Percentiles rank a stretch among this genome's conserved stretches.
Conservation (phyloP, 2,888 invertebrate genomes). For the Julus scandinavius region DNA sequence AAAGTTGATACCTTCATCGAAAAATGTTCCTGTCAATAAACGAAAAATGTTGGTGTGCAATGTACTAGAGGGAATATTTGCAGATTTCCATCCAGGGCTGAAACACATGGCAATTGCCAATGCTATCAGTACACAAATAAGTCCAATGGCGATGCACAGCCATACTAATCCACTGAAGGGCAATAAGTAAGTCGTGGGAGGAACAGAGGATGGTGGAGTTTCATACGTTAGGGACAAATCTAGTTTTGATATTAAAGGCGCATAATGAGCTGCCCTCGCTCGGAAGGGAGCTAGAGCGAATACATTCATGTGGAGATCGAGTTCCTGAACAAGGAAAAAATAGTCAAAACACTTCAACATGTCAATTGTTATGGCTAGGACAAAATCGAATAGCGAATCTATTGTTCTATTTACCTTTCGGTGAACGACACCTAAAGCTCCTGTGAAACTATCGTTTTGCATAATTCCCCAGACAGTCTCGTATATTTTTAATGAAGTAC, state of each 20-base stretch:
- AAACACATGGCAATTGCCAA: background rate
- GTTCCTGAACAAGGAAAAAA: background rate
- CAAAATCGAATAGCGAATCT: too few relatives aligned
- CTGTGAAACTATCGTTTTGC: conserved; percentile 32
- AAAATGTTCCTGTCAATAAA: conserved; percentile 48
- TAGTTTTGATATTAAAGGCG: conserved; percentile 48
- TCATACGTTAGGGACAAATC: conserved; percentile 44
- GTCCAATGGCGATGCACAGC: background rate
- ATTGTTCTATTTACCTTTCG: background rate
- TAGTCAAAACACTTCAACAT: background rate
- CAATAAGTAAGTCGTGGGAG: conserved; percentile 53
- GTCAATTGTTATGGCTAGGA: too few relatives aligned
- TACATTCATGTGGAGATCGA: background rate
- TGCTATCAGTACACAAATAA: background rate
- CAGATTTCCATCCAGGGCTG: conserved; percentile 45
- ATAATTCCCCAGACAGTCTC: background rate
- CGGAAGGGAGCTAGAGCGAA: background rate
- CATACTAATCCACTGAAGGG: conserved; percentile 51
- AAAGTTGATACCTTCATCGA: conserved; percentile 51
- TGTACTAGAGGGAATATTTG: background rate
- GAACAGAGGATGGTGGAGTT: conserved; percentile 27
- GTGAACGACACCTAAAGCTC: background rate
- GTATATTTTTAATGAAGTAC: background rate
- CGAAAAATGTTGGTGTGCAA: conserved; percentile 33
- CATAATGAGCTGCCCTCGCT: conserved; percentile 12